These are phyloP conservation scores for Oriolus oriolus DNA, from an alignment of 2,113 vertebrate species.

Conservation along the genomic window DNA sequence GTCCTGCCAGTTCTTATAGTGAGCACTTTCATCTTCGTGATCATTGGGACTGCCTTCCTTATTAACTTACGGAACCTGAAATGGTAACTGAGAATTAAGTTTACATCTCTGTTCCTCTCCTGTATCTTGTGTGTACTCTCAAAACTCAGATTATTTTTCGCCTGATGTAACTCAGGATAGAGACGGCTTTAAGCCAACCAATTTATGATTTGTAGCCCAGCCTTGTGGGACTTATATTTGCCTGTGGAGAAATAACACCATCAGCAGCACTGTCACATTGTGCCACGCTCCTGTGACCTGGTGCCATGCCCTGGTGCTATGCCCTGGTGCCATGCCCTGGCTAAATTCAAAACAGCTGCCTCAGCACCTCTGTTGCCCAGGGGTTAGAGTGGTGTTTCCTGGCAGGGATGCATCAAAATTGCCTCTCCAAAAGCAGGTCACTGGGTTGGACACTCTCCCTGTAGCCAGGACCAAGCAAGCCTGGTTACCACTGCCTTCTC, in stretches of 20 bases:
- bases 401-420: not conserved
- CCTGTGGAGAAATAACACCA: not conserved
- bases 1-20: not conserved
- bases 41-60: constrained; percentile 7
- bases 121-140: not conserved
- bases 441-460: not conserved
- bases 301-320: not conserved
- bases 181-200: not conserved
- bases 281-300: not conserved
- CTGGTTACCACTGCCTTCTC: not conserved
- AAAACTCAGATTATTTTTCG: not conserved
- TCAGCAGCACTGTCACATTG: fast-evolving
- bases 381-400: not conserved
- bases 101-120: not conserved
- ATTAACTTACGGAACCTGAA: not conserved
- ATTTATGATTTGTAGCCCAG: not conserved
- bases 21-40: not conserved
- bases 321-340: not conserved
- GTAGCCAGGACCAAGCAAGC: not conserved
- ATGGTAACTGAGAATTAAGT: constrained; percentile 38
- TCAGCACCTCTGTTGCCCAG: not conserved
- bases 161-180: not conserved
- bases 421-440: not conserved
- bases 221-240: not conserved
- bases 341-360: not conserved